Evolutionary conservation across 2,113 vertebrate genomes (phyloP), one percentile per base, ranked within the genome.

Genomic region (Oreotrochilus melanogaster): DNA sequence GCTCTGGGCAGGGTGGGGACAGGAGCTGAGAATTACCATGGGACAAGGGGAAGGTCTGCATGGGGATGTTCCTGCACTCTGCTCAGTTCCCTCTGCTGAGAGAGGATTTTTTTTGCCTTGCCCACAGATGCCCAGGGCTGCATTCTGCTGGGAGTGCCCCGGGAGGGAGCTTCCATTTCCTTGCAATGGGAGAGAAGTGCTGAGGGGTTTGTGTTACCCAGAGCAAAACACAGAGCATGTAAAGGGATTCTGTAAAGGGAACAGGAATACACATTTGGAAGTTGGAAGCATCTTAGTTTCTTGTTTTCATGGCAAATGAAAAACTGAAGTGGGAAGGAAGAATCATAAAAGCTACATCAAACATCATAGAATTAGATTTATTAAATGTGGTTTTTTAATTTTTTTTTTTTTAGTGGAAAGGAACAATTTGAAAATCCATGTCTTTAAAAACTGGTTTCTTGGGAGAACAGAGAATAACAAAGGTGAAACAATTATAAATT

Each of bases 91-190:
- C 9, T 6, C 28, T 30, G 14, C 76, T 48, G 18, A 23, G 21
- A 43, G 73, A 27, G 56, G 4, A 0, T 10, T 13, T 11, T 30
- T 10, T 13, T 11, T 30, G 21, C 43, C 43, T 4, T 80, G 67
- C 48, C 73, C 14, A 2, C 0, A 5, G 61, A 21, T 37, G 35
- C 67, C 43, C 31, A 9, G 37, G 71, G 79, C 37, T 70, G 9
- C 19, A 3, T 9, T 43, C 61, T 6, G 1, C 2, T 2, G 0
- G 2, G 7, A 14, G 24, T 0, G 0, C 78, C 81, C 64, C 62
- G 1, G 9, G 24, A 13, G 62, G 7, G 37, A 78, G 27, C 31
- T n/a, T 53, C 5, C 5, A 0, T 18, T 31, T 3, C 14, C 42
- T 31, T 51, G 42, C 45, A 21, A 47, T 47, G 4, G 4, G 1